Percentiles rank a stretch among this genome's conserved stretches.
Conservation (phyloP, 2,113 vertebrate species). For the Cololabis saira region DNA sequence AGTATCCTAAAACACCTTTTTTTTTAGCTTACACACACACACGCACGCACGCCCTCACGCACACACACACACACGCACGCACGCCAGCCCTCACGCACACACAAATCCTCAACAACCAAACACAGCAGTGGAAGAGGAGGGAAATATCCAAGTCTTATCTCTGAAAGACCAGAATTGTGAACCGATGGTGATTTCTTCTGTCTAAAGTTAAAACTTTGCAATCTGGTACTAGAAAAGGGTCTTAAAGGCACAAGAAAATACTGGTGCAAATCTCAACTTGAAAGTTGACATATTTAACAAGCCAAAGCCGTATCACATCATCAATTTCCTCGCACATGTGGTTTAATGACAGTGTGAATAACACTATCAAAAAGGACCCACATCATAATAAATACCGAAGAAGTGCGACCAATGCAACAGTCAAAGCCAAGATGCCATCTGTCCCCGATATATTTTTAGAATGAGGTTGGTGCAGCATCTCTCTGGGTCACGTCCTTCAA, state of each 20-base stretch:
- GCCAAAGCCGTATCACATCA: too few species aligned
- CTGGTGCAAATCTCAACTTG: constrained; percentile 3
- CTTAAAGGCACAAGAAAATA: constrained; percentile 11
- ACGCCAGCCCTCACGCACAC: too few species aligned
- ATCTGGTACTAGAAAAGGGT: constrained; percentile 32
- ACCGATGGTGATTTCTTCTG: constrained; percentile 59
- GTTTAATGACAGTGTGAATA: too few species aligned
- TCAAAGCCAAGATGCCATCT: constrained; percentile 1
- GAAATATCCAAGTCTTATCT: constrained; percentile 38
- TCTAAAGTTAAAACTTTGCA: constrained; percentile 32
- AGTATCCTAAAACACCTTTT: constrained; percentile 37
- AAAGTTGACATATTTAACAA: constrained; percentile 11
- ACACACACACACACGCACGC: too few species aligned
- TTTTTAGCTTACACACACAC: too few species aligned
- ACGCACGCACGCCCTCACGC: too few species aligned
- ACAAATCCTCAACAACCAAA: constrained; percentile 38
- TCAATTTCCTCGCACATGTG: too few species aligned
- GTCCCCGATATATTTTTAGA: constrained; percentile 19
- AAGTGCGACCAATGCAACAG: background rate
- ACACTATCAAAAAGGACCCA: too few species aligned
- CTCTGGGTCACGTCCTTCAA: constrained; percentile 56
- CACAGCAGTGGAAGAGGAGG: constrained; percentile 33
- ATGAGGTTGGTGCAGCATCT: constrained; percentile 20
- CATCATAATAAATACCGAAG: background rate
- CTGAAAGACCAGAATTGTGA: constrained; percentile 28